A percentile compares a stretch with the other conserved stretches of the same genome.
Conservation (phyloP, 2,888 invertebrate genomes). For the Endotricha flammealis region DNA sequence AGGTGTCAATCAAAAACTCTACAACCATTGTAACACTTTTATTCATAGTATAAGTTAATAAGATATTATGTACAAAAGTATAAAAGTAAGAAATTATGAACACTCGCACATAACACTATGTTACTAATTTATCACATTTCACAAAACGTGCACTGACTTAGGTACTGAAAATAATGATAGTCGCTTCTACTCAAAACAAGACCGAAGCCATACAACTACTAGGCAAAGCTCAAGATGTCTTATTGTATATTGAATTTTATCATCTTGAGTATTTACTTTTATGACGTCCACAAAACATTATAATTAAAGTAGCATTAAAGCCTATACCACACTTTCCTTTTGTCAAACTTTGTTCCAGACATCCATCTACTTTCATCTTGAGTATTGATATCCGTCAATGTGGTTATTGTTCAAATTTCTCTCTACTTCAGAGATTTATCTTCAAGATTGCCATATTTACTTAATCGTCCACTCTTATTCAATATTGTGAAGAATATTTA, state of each 20-base stretch:
- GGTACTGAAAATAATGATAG: conserved; percentile 4
- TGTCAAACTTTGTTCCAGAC: no score
- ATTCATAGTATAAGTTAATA: conserved; percentile 44
- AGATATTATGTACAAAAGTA: conserved; percentile 67
- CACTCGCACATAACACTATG: conserved; percentile 12
- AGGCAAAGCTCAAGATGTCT: conserved; percentile 9
- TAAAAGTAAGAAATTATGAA: conserved; percentile 29
- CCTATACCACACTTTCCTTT: conserved; percentile 18
- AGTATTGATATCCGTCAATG: no score
- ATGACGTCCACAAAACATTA: conserved; percentile 1
- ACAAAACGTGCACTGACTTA: conserved; percentile 16
- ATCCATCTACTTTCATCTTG: no score
- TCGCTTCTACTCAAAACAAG: neutral
- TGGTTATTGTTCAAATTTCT: no score
- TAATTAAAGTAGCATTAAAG: conserved; percentile 15
- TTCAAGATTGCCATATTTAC: no score
- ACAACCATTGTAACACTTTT: conserved; percentile 31
- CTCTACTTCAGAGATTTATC: no score
- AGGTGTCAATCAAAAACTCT: conserved; percentile 22
- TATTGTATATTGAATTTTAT: conserved; percentile 13
- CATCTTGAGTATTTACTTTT: conserved; percentile 28
- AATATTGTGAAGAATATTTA: no score
- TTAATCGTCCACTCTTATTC: no score
- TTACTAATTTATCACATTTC: conserved; percentile 21
- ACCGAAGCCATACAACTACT: conserved; percentile 7